Evolutionary conservation across 2,113 vertebrate species (phyloP), one percentile per base, ranked within the genome.

Genomic region (Psophia crepitans): DNA sequence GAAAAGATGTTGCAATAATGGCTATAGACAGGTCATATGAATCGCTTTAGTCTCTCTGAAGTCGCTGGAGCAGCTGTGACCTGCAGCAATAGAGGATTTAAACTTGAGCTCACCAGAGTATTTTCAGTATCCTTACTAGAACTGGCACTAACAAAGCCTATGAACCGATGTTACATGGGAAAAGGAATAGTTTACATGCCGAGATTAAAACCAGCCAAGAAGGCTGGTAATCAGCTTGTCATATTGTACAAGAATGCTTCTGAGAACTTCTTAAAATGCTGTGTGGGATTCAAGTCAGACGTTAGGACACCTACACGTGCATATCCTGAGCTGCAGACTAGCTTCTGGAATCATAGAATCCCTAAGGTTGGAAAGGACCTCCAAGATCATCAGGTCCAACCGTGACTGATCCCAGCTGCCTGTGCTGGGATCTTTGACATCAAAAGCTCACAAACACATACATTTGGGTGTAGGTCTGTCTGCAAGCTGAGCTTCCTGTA

Each of bases 381-480:
- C n/a, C n/a, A n/a, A n/a, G n/a, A n/a, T n/a, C n/a, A n/a, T n/a
- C n/a, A n/a, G n/a, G n/a, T n/a, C n/a, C n/a, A n/a, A n/a, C n/a
- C n/a, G n/a, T n/a, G 70, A 32, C 18, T 46, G 17, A 32, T 9
- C 26, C 51, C 77, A 66, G 57, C 54, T 9, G 22, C 51, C 61
- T 18, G 20, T 6, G 23, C 48, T 15, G 19, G 17, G 28, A 53
- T 21, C 23, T 43, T 2, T 4, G 70, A 11, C 49, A 16, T 5
- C 78, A 48, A 54, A 23, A 0, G 0, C 16, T 37, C 46, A 24
- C 2, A 1, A 5, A 44, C 20, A 28, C 5, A 2, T 4, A 6
- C 0, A 0, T 57, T 35, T 51, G 54, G 54, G 35, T 41, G 12
- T 28, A 5, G 5, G n/a, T 18, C 60, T 6, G n/a, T 18, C 60